Evolutionary conservation across 2,797 vertebrate genomes (phyloP).

Genomic region (Scarus forsteni): DNA sequence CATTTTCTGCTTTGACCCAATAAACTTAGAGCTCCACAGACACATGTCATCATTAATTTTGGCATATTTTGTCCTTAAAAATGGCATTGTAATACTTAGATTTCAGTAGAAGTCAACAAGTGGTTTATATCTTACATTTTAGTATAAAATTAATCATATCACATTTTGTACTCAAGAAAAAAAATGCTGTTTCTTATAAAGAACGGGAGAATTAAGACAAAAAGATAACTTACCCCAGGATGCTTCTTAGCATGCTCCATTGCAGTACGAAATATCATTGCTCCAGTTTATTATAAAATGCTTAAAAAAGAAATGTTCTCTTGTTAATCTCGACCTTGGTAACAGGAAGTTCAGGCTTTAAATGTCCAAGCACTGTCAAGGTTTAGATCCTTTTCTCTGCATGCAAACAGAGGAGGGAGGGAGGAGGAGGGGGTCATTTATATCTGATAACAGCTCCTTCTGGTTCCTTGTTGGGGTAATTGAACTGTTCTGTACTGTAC

Average conservation of each 20-base stretch:
- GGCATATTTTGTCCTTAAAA: neutral
- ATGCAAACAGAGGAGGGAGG: constrained; percentile 30
- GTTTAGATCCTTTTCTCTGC: constrained; percentile 66
- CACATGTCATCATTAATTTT: neutral
- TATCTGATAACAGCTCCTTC: constrained; percentile 62
- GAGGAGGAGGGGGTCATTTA: constrained; percentile 56
- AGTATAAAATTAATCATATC: neutral
- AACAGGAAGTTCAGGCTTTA: constrained; percentile 34
- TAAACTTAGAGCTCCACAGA: no score
- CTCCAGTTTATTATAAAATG: constrained; percentile 20
- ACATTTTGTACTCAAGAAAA: neutral
- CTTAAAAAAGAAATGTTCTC: constrained; percentile 18
- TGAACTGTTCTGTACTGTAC: constrained; percentile 13
- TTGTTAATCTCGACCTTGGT: constrained; percentile 17
- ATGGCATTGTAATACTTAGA: neutral
- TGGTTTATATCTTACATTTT: no score
- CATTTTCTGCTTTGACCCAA: no score
- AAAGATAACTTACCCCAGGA: constrained; percentile 71
- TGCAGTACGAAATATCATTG: constrained; percentile 66
- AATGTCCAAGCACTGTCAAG: constrained; percentile 22
- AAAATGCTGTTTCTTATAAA: neutral
- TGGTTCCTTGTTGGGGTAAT: constrained; percentile 31
- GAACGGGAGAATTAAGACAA: constrained; percentile 4
- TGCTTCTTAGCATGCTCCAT: constrained; percentile 71
- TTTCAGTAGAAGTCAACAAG: neutral